A percentile compares a stretch with the other conserved stretches of the same genome.
Conservation (phyloP, 2,888 invertebrate genomes). For the Thelaira solivaga region DNA sequence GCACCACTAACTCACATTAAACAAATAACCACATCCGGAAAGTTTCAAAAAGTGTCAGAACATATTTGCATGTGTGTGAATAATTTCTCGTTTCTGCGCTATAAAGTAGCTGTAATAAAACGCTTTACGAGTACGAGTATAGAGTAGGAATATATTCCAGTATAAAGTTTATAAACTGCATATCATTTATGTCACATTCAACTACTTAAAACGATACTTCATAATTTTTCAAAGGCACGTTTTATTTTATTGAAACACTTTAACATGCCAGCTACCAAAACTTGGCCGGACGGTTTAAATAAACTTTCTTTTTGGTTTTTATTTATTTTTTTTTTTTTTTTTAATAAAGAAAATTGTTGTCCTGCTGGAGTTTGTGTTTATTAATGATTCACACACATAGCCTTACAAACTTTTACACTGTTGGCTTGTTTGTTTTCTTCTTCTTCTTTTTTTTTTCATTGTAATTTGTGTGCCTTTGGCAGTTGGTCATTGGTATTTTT, state of each 20-base stretch:
- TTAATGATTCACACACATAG: background rate
- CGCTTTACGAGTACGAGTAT: background rate
- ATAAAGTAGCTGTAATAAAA: background rate
- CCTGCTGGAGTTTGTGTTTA: slow-evolving; percentile 3
- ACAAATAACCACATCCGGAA: slow-evolving; percentile 45
- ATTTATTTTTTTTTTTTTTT: background rate
- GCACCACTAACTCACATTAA: slow-evolving; percentile 36
- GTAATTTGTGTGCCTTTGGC: slow-evolving; percentile 44
- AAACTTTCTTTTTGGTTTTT: background rate
- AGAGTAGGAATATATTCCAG: too few relatives aligned
- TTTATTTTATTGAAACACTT: slow-evolving; percentile 56
- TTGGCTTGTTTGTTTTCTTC: slow-evolving; percentile 23
- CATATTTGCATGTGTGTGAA: slow-evolving; percentile 33
- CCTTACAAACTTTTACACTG: background rate
- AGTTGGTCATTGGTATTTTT: slow-evolving; percentile 56
- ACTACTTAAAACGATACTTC: slow-evolving; percentile 55
- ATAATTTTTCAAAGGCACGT: slow-evolving; percentile 59
- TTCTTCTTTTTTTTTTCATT: too few relatives aligned
- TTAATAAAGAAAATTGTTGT: background rate
- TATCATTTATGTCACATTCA: slow-evolving; percentile 58
- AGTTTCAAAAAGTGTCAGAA: slow-evolving; percentile 45
- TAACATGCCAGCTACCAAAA: slow-evolving; percentile 54
- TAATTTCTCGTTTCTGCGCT: slow-evolving; percentile 1
- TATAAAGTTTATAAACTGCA: slow-evolving; percentile 55
- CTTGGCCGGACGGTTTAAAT: slow-evolving; percentile 10